Percentiles rank a stretch among this genome's conserved stretches.
Evolutionary conservation across 2,113 vertebrate genomes (phyloP).

Genomic region (Zosterops pallidus): DNA sequence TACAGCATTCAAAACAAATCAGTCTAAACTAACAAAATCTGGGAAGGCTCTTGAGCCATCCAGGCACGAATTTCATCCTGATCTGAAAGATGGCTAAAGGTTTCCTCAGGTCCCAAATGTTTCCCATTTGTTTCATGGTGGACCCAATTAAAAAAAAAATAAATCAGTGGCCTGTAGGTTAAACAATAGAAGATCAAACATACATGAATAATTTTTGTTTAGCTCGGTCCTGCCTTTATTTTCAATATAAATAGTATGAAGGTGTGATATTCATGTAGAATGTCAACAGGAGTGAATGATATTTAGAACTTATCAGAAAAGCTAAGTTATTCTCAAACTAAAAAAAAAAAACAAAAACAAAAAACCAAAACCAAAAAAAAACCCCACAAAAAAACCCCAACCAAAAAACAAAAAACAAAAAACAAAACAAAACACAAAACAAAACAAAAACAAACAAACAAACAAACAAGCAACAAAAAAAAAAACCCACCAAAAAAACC

Average conservation of each 20-base stretch:
- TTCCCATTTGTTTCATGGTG: not conserved
- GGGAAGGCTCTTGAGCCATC: not conserved
- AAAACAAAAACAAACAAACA: too few relatives aligned
- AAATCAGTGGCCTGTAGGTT: not conserved
- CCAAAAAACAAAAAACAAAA: not conserved
- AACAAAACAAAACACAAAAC: too few relatives aligned
- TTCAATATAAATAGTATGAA: not conserved
- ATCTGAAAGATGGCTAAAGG: not conserved
- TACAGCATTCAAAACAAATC: not conserved
- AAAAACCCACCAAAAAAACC: too few relatives aligned
- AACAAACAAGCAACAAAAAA: too few relatives aligned
- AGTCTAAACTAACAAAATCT: not conserved
- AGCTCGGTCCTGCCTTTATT: not conserved
- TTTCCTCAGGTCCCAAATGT: not conserved
- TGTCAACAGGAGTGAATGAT: not conserved
- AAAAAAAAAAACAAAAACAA: not conserved
- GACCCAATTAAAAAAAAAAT: not conserved
- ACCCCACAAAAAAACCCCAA: too few relatives aligned
- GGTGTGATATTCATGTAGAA: not conserved
- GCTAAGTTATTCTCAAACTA: not conserved
- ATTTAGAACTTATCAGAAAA: not conserved
- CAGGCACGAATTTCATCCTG: not conserved
- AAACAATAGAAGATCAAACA: not conserved
- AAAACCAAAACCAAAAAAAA: too few relatives aligned
- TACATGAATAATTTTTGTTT: not conserved